phyloP scores from a whole-genome alignment of 37 sponge, comb jelly and placozoan genomes.

The Geodia barretti region DNA sequence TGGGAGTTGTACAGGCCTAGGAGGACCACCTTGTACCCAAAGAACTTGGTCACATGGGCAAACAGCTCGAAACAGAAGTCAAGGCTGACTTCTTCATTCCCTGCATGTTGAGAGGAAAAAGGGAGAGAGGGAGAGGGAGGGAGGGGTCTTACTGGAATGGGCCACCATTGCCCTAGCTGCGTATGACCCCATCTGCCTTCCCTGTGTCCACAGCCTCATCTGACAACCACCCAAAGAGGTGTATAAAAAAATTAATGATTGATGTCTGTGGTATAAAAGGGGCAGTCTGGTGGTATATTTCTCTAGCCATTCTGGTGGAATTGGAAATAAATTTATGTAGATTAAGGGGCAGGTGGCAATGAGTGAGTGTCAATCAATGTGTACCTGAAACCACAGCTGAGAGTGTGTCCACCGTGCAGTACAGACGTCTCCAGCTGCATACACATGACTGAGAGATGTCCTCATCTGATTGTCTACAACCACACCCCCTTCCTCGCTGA shows the following conservation, averaged over 20 bases:
- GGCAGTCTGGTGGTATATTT: too few species aligned
- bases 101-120: constrained; percentile 3
- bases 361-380: not conserved
- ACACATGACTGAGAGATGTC: constrained; percentile 71
- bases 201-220: constrained; percentile 99
- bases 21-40: constrained; percentile 94
- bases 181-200: constrained; percentile 95
- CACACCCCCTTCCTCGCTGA: constrained; percentile 79
- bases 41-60: constrained; percentile 96
- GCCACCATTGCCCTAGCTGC: constrained; percentile 87
- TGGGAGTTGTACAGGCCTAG: constrained; percentile 88
- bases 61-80: constrained; percentile 99
- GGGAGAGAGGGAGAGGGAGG: not conserved
- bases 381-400: constrained; percentile 86
- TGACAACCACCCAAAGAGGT: constrained; percentile 5
- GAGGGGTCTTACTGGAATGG: constrained; percentile 55
- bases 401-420: constrained; percentile 68
- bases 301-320: too few species aligned
- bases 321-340: too few species aligned
- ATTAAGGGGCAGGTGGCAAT: not conserved
- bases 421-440: constrained; percentile 98
- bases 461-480: constrained; percentile 91
- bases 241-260: constrained; percentile 8
- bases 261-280: too few species aligned
- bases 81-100: constrained; percentile 53